Conservation (phyloP, 1,140 invertebrate species). For the Calycopis cecrops region DNA sequence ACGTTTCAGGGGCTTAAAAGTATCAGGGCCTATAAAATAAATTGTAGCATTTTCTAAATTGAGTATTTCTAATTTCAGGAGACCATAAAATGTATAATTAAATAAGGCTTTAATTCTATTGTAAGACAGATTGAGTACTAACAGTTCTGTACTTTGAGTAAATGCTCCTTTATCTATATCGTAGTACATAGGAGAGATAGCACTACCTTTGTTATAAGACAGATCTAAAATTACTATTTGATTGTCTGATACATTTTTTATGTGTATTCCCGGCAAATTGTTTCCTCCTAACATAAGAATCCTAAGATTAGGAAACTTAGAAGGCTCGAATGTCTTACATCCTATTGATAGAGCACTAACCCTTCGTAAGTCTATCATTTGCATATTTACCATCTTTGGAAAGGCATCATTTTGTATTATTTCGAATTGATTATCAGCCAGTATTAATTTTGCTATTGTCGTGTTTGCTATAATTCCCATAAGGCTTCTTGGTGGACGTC, state of each 20-base stretch:
- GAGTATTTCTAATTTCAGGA: constrained; percentile 63
- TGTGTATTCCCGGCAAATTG: constrained; percentile 64
- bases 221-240: constrained; percentile 68
- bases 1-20: constrained; percentile 58
- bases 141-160: constrained; percentile 39
- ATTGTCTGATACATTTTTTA: constrained; percentile 60
- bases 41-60: constrained; percentile 72
- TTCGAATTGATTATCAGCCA: constrained; percentile 75
- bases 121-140: constrained; percentile 63
- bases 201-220: constrained; percentile 62
- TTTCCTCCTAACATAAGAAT: constrained; percentile 69
- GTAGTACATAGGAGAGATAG: constrained; percentile 59
- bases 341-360: constrained; percentile 49
- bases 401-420: constrained; percentile 64
- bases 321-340: constrained; percentile 47
- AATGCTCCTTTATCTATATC: constrained; percentile 59
- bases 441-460: constrained; percentile 64
- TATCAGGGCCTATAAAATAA: constrained; percentile 59
- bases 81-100: constrained; percentile 65
- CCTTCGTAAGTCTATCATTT: constrained; percentile 66
- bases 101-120: constrained; percentile 69
- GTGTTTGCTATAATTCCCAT: constrained; percentile 68
- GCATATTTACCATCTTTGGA: constrained; percentile 71
- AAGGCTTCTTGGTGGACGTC: constrained; percentile 54
- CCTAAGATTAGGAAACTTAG: constrained; percentile 66